A percentile compares a stretch with the other conserved stretches of the same genome.
Conservation (phyloP, 2,888 invertebrate genomes). For the Dusona sp. region DNA sequence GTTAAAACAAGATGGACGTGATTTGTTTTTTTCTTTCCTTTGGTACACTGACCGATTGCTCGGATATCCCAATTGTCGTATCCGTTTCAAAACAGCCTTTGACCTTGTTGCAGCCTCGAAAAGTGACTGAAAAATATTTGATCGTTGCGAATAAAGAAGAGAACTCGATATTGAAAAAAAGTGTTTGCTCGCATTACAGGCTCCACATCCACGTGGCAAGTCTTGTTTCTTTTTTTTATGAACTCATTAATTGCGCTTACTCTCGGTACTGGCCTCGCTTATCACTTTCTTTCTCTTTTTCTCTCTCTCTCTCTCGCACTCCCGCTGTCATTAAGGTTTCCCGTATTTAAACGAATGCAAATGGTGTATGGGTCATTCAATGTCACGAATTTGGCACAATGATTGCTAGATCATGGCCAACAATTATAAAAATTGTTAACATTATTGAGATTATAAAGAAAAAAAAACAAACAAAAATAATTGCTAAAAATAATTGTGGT, state of each 20-base stretch:
- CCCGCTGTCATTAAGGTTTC: background rate
- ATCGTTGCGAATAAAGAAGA: background rate
- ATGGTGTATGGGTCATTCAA: slow-evolving; percentile 17
- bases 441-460: background rate
- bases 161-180: slow-evolving; percentile 18
- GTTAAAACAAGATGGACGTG: background rate
- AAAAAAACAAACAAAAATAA: background rate
- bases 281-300: slow-evolving; percentile 14
- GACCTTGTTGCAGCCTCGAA: slow-evolving; percentile 39
- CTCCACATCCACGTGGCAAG: slow-evolving; percentile 14
- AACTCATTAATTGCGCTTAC: slow-evolving; percentile 38
- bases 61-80: slow-evolving; percentile 28
- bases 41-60: slow-evolving; percentile 57
- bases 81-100: slow-evolving; percentile 41
- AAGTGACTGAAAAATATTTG: slow-evolving; percentile 16
- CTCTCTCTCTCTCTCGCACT: slow-evolving; percentile 6
- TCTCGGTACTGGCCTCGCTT: slow-evolving; percentile 34
- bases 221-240: slow-evolving; percentile 12
- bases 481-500: background rate
- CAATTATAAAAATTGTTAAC: background rate
- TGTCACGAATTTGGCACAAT: background rate
- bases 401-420: background rate
- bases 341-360: slow-evolving; percentile 11
- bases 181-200: slow-evolving; percentile 56
- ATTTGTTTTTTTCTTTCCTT: slow-evolving; percentile 6